Evolutionary conservation across 1,140 invertebrate genomes (phyloP), one percentile per base, ranked within the genome.

Genomic region (Trichomalopsis sarcophagae): DNA sequence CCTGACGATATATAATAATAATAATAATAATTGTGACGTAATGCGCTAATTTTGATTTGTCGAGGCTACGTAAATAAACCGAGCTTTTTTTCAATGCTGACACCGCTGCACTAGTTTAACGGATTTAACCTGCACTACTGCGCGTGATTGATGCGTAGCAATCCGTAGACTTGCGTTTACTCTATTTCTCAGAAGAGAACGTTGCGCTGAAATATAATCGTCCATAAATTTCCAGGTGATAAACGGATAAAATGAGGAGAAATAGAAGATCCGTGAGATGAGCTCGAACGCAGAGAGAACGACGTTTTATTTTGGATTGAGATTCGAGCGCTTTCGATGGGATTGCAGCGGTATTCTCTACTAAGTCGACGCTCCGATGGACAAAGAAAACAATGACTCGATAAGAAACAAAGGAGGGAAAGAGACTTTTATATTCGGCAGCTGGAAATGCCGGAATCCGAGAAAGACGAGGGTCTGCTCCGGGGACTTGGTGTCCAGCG

Each of bases 371-470:
- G 30, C 6, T 13, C 17, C 47, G 17, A 84, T 84, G 82, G 84
- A 84, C 44, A 80, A 81, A 68, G 84, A 84, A 27, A 84, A 55
- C 44, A 83, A 69, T 68, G 81, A 83, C 14, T 27, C 47, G 21
- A 23, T 75, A 40, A 86, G 66, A 44, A 88, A 44, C n/a, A 88
- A 87, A 50, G 80, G 36, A 75, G 81, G 84, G 11, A 87, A 85
- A 73, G 88, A 89, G 55, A 84, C 86, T 55, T 90, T 89, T 77
- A 90, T 90, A 84, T 90, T 90, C 83, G 89, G 89, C 50, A 90
- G 89, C 55, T 90, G 90, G 90, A 90, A 89, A 68, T 83, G 86
- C 73, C 85, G 88, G 30, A 87, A 85, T 62, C 75, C 79, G 6
- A 50, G 80, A 27, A 85, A 88, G 68, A 73, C 75, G 50, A 50